Conservation (phyloP, 1,140 invertebrate genomes). For the Orius insidiosus region DNA sequence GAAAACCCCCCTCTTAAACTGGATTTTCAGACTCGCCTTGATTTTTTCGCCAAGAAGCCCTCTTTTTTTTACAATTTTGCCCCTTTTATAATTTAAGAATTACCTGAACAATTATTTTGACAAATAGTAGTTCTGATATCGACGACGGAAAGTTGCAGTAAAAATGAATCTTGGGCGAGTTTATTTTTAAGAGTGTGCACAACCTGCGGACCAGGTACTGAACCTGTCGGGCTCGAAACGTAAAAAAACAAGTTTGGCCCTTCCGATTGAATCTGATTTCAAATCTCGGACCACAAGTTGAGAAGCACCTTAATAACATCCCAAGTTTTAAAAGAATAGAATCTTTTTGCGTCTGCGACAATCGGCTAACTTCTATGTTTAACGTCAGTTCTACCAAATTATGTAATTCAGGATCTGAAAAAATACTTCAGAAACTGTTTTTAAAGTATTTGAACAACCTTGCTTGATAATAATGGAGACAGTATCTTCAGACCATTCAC, state of each 20-base stretch:
- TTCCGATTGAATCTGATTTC: conserved; percentile 38
- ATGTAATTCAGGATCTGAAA: conserved; percentile 45
- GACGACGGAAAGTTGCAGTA: conserved; percentile 55
- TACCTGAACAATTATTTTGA: conserved; percentile 79
- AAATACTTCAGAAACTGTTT: too few relatives aligned
- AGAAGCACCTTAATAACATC: conserved; percentile 47
- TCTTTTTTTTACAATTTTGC: too few relatives aligned
- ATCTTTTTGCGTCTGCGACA: conserved; percentile 56
- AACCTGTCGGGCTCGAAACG: conserved; percentile 31
- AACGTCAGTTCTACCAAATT: conserved; percentile 67
- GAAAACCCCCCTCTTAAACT: too few relatives aligned
- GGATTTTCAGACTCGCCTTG: too few relatives aligned
- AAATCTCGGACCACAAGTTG: conserved; percentile 43
- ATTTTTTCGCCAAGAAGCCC: too few relatives aligned
- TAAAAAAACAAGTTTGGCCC: conserved; percentile 43
- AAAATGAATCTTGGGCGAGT: conserved; percentile 45
- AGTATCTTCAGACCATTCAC: conserved; percentile 56
- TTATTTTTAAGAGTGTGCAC: conserved; percentile 45
- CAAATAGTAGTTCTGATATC: conserved; percentile 67
- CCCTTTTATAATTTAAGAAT: conserved; percentile 2
- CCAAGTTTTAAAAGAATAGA: conserved; percentile 57
- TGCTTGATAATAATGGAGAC: conserved; percentile 72
- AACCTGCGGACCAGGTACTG: conserved; percentile 35
- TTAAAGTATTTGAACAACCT: conserved; percentile 31
- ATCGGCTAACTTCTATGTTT: conserved; percentile 39